Base-by-base conservation (phyloP, 2,888 invertebrate species). In the Anthrax anthrax region DNA sequence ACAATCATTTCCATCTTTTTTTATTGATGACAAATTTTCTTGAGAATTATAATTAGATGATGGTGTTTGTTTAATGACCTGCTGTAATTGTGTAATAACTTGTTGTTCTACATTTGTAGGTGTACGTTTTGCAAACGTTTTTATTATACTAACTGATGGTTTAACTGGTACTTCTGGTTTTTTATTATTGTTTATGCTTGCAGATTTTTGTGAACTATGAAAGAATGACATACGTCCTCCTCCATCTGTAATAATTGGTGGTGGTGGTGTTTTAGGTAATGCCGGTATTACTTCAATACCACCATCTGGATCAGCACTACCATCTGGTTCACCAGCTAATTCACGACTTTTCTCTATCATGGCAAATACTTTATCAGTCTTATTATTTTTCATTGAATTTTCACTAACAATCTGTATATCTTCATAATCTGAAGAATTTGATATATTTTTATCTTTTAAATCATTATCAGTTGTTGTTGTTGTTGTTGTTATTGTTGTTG, bases 281-380 rank as follows among this genome's bases (percentile, higher is more conserved):
- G 78, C 79, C 1, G 82, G 80, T 0, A 80, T 76, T 2, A 83
- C 80, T 1, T 81, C 77, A 62, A 80, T 49, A 2, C 73, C 67
- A 38, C 81, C 80, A 57, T 84, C 85, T 1, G 85, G 84, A 66
- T 87, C 87, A 14, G 87, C 86, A 55, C 84, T 77, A n/a, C 88
- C 87, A 58, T 88, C 88, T 1, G 88, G 88, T 58, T 86, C 87
- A 10, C 87, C 88, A 10, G 86, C 87, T 53, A 81, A 68, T 58
- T 88, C 87, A 27, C 87, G 72, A 60, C 82, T 84, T 51, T 75
- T 72, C 43, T 78, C 77, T 58, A 73, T 72, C 12, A 12, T 34
- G n/a, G 70, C 69, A 13, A 72, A 71, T n/a, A 48, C 45, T 18
- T 51, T 47, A n/a, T 49, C 18, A 16, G 32, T 16, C 14, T 47